Base-by-base conservation (phyloP, 1,140 invertebrate genomes). In the Drosophila parvula region DNA sequence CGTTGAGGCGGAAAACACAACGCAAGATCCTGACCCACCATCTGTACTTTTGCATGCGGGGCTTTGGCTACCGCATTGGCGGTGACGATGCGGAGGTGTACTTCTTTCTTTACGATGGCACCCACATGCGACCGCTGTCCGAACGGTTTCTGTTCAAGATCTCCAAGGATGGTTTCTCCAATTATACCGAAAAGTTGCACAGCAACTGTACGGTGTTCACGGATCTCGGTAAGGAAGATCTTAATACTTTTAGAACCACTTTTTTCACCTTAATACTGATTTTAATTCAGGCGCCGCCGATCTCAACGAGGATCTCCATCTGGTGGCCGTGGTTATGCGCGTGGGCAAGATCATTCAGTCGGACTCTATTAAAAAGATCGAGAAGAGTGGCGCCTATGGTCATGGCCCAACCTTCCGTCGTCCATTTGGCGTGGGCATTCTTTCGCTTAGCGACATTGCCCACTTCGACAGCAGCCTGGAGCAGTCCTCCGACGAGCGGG, bases 151-250 rank as follows among this genome's bases (percentile, higher is more conserved):
- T 97, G 83, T 96, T 98, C 45, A 94, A 95, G 84, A 96, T 98
- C 90, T 96, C 96, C 62, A 97, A 97, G 91, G 96, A 97, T 82
- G 97, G 97, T 45, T 97, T 97, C 92, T 96, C 96, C 22, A 97
- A 97, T 91, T 97, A 97, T 90, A 94, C 97, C 16, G 97, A 98
- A 81, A 96, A 97, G 84, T 92, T 98, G 65, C 95, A 98, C 90
- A 97, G 95, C 80, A 97, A 97, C 90, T 97, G 96, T 88, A 97
- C 97, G 3, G 94, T 98, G 48, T 98, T 98, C 92, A 97, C 96
- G 16, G 97, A 92, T 79, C 71, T 92, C 10, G 91, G 91, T 92
- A 78, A 28, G 69, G 14, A 51, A 48, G 1, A 4, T 4, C 1
- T 22, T 4, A 5, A 30, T 16, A 30, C 5, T 27, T 45, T 5